Base-by-base conservation (phyloP, 2,888 invertebrate genomes). In the Drosophila differens region DNA sequence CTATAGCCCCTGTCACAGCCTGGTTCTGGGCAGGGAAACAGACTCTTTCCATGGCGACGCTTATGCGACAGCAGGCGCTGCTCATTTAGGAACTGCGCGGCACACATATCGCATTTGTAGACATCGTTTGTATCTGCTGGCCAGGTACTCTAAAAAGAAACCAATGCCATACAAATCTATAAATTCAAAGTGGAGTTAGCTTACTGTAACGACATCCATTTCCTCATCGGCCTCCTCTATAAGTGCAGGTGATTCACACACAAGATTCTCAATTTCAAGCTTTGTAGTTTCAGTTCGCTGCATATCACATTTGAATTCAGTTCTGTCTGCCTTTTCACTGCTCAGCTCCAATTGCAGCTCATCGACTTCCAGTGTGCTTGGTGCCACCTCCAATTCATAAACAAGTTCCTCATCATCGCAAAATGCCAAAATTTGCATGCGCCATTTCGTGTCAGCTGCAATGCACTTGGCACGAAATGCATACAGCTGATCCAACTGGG, bases 1-100 rank as follows among this genome's bases (percentile, higher is more conserved):
- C 88, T 88, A 49, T 93, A 92, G 19, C 81, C 76, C 51, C 80
- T 81, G 19, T 74, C 68, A 66, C 92, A 92, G 32, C 79, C 86
- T 9, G 74, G 70, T 6, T 78, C 77, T 0, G 78, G 55, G 53
- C 92, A 92, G 14, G 81, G 79, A 58, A 90, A 91, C 1, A 85
- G 81, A 25, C 75, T 60, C 10, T 85, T 66, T 14, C 90, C 92
- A 49, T 92, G 91, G 14, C 70, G 72, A 3, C 90, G 85, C 49
- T 80, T 83, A 30, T 92, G 92, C 2, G 90, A 82, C 2, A 67
- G 28, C 5, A 91, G 67, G 0, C 84, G 80, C 60, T 84, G 74
- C 6, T 77, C 64, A n/a, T 79, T 71, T 7, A 79, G 70, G 30
- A 91, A 91, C 4, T 75, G 76, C 25, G 75, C 72, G 0, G 76